phyloP scores from a whole-genome alignment of 92 coral and sea anemone species.

The Pocillopora meandrina region DNA sequence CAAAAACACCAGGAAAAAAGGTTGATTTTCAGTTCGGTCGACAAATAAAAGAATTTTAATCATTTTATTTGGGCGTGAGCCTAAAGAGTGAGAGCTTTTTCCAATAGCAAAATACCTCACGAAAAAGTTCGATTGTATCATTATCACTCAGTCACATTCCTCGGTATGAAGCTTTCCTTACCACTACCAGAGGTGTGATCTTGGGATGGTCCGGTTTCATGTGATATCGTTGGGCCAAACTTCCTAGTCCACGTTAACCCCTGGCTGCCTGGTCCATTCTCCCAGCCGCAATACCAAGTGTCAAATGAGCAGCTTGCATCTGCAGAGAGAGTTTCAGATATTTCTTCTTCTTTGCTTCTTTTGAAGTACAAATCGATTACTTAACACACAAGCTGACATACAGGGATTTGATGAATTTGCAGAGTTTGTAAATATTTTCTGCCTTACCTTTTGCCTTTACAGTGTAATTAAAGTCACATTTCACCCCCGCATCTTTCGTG shows the following conservation, averaged over 20 bases:
- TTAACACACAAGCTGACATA: too few species aligned
- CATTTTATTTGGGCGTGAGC: too few species aligned
- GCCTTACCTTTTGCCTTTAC: constrained; percentile 27
- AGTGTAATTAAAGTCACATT: constrained; percentile 44
- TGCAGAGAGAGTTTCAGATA: background rate
- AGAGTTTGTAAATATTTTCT: background rate
- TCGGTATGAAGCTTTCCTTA: background rate
- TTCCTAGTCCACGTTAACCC: constrained; percentile 65
- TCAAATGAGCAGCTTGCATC: constrained; percentile 81
- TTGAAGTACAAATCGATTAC: too few species aligned
- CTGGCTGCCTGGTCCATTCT: constrained; percentile 44
- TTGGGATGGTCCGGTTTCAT: constrained; percentile 62
- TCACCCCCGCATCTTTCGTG: constrained; percentile 54
- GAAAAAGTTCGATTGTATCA: too few species aligned
- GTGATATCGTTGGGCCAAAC: constrained; percentile 55
- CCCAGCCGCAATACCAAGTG: constrained; percentile 79
- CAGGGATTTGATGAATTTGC: background rate
- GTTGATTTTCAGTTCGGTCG: too few species aligned
- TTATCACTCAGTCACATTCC: too few species aligned
- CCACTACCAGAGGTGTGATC: constrained; percentile 78
- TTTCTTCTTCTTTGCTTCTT: too few species aligned
- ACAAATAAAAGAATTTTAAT: too few species aligned
- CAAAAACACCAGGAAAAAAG: too few species aligned
- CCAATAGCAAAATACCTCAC: too few species aligned
- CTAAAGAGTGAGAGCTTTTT: too few species aligned